These are phyloP conservation scores for Zootermopsis nevadensis DNA, from an alignment of 2,888 invertebrate genomes.

Conservation along the genomic window DNA sequence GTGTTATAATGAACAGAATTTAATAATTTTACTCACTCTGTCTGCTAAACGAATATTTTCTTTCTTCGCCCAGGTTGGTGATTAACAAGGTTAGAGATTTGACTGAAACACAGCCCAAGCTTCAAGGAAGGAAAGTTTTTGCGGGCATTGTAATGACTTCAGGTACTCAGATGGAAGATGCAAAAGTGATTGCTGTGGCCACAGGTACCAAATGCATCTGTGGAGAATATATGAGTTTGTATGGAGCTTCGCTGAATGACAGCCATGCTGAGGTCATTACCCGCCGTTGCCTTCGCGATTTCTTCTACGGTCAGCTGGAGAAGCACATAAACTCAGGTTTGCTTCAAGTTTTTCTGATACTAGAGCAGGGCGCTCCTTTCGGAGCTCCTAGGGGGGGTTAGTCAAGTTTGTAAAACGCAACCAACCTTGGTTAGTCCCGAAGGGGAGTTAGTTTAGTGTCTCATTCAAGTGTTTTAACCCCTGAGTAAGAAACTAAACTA, in stretches of 20 bases:
- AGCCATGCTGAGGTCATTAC: slow-evolving; percentile 97
- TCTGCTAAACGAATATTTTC: too few relatives aligned
- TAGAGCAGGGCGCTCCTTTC: too few relatives aligned
- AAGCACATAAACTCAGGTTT: slow-evolving; percentile 71
- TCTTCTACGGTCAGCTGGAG: slow-evolving; percentile 82
- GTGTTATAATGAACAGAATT: too few relatives aligned
- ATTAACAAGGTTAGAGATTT: slow-evolving; percentile 81
- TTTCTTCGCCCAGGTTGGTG: slow-evolving; percentile 68
- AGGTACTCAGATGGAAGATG: slow-evolving; percentile 64
- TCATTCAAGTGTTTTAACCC: too few relatives aligned
- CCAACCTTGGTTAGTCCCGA: too few relatives aligned
- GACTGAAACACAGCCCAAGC: slow-evolving; percentile 79
- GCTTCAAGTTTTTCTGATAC: slow-evolving; percentile 18
- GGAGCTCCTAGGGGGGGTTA: too few relatives aligned
- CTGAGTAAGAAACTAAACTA: too few relatives aligned
- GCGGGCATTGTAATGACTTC: slow-evolving; percentile 93
- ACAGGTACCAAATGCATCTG: slow-evolving; percentile 96
- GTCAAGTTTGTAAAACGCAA: too few relatives aligned
- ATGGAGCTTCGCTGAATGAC: slow-evolving; percentile 90
- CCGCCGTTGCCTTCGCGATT: slow-evolving; percentile 81
- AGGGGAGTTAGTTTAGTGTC: too few relatives aligned
- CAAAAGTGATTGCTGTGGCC: slow-evolving; percentile 77
- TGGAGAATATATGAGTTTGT: slow-evolving; percentile 90
- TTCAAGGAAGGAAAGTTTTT: slow-evolving; percentile 90
- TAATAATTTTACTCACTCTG: too few relatives aligned